Evolutionary conservation across 2,113 vertebrate genomes (phyloP).

Genomic region (Terrapene triunguis): DNA sequence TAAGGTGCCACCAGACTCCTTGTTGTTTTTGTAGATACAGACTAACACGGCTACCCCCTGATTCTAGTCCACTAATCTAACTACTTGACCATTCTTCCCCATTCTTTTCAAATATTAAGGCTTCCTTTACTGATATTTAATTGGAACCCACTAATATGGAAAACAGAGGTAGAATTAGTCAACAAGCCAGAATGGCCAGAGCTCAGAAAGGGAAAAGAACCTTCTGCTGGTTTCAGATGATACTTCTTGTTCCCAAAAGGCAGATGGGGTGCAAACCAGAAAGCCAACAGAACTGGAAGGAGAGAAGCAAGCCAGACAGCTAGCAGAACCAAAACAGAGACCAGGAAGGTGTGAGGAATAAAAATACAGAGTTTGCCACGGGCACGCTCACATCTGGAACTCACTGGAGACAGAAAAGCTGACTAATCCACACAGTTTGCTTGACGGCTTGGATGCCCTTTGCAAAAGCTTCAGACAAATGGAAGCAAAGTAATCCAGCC

Average conservation of each 20-base stretch:
- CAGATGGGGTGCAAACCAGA: background rate
- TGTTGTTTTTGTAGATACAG: no score
- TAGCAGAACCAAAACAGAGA: background rate
- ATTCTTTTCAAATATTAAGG: background rate
- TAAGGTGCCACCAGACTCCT: no score
- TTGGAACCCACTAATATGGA: background rate
- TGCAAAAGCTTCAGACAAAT: background rate
- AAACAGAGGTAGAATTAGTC: background rate
- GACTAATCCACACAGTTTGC: background rate
- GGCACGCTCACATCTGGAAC: background rate
- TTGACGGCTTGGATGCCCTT: background rate
- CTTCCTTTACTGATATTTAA: background rate
- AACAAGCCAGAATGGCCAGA: background rate
- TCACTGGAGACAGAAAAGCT: background rate
- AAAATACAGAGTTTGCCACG: background rate
- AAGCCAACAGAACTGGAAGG: background rate
- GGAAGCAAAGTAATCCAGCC: background rate
- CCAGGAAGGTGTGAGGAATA: background rate
- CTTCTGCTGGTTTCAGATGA: background rate
- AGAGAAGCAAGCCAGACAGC: background rate
- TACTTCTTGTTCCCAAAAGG: background rate
- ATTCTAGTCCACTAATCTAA: background rate
- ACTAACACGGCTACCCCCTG: no score
- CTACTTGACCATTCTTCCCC: background rate
- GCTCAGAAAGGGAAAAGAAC: background rate